A percentile compares a stretch with the other conserved stretches of the same genome.
Evolutionary conservation across 2,113 vertebrate species (phyloP).

Genomic region (Sula dactylatra): DNA sequence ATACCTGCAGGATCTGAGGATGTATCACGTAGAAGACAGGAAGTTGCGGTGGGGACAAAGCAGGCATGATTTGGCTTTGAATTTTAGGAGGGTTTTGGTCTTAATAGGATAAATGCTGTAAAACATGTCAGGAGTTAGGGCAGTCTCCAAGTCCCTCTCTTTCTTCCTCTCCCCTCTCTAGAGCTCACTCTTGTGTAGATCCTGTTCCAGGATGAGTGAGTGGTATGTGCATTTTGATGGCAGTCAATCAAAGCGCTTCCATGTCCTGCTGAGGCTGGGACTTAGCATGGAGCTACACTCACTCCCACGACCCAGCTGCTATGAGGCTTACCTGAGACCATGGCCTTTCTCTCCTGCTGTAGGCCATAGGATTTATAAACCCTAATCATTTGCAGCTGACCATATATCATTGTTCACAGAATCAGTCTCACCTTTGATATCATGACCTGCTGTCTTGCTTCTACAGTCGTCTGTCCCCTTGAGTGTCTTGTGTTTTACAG

Average conservation of each 20-base stretch:
- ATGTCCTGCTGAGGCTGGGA: background rate
- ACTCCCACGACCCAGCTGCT: background rate
- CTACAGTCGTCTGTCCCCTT: background rate
- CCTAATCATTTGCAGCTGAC: background rate
- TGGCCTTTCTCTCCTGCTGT: background rate
- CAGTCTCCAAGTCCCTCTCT: background rate
- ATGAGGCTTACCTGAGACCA: background rate
- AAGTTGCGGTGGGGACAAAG: background rate
- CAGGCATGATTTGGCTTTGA: background rate
- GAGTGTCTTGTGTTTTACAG: background rate
- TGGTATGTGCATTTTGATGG: background rate
- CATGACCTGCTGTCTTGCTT: background rate
- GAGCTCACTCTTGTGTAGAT: background rate
- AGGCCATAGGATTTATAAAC: background rate
- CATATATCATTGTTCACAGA: background rate
- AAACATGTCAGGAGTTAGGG: background rate
- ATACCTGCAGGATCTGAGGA: background rate
- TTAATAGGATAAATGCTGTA: background rate
- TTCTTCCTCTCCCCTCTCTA: background rate
- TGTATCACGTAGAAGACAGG: background rate
- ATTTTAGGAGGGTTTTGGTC: background rate
- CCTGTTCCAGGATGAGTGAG: background rate
- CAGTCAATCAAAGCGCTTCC: background rate
- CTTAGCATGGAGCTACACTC: background rate
- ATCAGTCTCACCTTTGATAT: background rate